Evolutionary conservation across 2,797 vertebrate species (phyloP).

Genomic region (Malurus splendens): DNA sequence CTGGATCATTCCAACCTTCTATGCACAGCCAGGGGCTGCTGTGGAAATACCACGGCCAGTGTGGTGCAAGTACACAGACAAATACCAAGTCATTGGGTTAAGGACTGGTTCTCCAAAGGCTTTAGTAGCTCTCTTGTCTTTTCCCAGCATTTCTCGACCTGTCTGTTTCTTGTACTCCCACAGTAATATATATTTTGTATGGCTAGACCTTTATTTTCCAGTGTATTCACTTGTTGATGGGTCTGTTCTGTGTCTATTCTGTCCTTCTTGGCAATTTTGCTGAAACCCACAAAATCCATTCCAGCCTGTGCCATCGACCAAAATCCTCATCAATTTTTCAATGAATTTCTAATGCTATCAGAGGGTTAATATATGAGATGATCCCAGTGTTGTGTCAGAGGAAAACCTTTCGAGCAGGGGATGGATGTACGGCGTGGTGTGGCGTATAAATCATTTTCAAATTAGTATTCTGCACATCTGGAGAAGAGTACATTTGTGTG

Average conservation of each 20-base stretch:
- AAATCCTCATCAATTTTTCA: slow-evolving; percentile 64
- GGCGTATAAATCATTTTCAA: slow-evolving; percentile 75
- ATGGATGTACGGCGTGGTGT: slow-evolving; percentile 52
- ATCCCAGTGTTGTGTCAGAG: slow-evolving; percentile 69
- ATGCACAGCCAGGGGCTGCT: background rate
- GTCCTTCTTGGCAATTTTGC: background rate
- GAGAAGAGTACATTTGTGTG: slow-evolving; percentile 72
- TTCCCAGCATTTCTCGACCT: background rate
- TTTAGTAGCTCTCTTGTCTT: background rate
- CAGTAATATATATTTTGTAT: background rate
- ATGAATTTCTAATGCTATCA: slow-evolving; percentile 27
- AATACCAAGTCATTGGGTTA: background rate
- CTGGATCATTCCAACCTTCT: background rate
- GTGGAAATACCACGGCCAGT: background rate
- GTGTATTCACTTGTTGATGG: background rate
- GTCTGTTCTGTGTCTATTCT: background rate
- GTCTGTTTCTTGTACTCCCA: background rate
- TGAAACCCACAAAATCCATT: slow-evolving; percentile 40
- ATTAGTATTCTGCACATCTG: slow-evolving; percentile 74
- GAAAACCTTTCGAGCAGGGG: slow-evolving; percentile 68
- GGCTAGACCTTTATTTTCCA: background rate
- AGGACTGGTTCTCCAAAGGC: background rate
- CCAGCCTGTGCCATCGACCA: background rate
- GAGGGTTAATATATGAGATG: slow-evolving; percentile 63
- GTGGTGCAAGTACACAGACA: background rate